These are phyloP conservation scores for Homarus americanus DNA, from an alignment of 1,140 invertebrate species.

Conservation along the genomic window DNA sequence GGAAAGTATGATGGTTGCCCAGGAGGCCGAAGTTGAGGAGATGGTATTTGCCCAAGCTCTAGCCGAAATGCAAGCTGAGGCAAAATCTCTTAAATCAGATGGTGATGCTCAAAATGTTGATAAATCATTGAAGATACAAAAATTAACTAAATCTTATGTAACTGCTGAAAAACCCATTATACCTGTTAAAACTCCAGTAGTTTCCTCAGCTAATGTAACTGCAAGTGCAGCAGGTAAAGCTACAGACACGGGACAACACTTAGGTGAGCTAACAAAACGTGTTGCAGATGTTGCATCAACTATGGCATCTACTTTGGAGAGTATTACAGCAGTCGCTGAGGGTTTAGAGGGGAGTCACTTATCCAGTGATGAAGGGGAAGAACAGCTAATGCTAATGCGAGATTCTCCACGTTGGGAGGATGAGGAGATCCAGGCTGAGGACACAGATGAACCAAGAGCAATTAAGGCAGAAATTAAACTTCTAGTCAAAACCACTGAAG, in stretches of 20 bases:
- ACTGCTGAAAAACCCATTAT: neutral
- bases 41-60: constrained; percentile 54
- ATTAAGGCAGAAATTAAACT: constrained; percentile 80
- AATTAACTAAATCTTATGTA: neutral
- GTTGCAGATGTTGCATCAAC: constrained; percentile 56
- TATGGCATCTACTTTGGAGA: constrained; percentile 58
- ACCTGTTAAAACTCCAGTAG: constrained; percentile 7
- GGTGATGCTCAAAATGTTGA: neutral
- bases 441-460: constrained; percentile 71
- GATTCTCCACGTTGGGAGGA: constrained; percentile 75
- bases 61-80: constrained; percentile 38
- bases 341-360: constrained; percentile 56
- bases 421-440: constrained; percentile 74
- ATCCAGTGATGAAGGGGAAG: constrained; percentile 70
- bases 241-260: constrained; percentile 32
- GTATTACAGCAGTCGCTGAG: constrained; percentile 57
- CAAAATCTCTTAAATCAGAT: neutral
- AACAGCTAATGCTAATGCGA: constrained; percentile 72
- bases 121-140: constrained; percentile 11
- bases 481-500: constrained; percentile 80
- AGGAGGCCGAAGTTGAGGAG: constrained; percentile 70
- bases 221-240: neutral
- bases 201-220: neutral
- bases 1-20: constrained; percentile 64
- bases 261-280: constrained; percentile 45